A percentile compares a stretch with the other conserved stretches of the same genome.
These are phyloP conservation scores for Acanthoscelides obtectus DNA, from an alignment of 2,888 invertebrate genomes.

Conservation along the genomic window DNA sequence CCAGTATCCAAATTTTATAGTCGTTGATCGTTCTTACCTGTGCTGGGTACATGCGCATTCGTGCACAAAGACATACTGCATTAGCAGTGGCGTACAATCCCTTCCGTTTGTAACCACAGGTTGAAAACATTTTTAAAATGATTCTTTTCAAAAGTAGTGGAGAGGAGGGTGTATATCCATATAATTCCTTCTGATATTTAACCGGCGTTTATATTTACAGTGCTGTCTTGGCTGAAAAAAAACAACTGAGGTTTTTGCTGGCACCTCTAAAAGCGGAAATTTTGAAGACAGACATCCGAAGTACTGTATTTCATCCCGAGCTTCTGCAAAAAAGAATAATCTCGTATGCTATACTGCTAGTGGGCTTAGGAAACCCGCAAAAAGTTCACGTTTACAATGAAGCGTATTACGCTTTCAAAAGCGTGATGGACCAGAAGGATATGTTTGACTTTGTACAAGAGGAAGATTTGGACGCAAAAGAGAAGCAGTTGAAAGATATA, in stretches of 20 bases:
- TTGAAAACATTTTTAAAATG: too few relatives aligned
- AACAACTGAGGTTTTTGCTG: not conserved
- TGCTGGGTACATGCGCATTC: too few relatives aligned
- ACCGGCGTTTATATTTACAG: too few relatives aligned
- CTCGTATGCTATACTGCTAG: not conserved
- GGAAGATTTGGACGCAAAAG: not conserved
- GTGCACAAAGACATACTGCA: too few relatives aligned
- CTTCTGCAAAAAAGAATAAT: not conserved
- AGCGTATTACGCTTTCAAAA: not conserved
- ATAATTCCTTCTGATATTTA: too few relatives aligned
- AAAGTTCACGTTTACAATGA: not conserved
- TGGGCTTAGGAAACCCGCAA: not conserved
- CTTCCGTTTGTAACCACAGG: too few relatives aligned
- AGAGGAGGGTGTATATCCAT: too few relatives aligned
- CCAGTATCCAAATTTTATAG: too few relatives aligned
- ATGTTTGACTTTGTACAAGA: not conserved
- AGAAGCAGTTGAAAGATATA: not conserved
- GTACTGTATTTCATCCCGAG: not conserved
- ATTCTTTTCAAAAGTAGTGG: too few relatives aligned
- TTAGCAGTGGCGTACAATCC: too few relatives aligned
- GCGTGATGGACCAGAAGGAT: not conserved
- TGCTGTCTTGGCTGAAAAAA: not conserved
- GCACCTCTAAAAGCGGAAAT: not conserved
- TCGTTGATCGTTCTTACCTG: too few relatives aligned
- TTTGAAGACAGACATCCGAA: not conserved